Evolutionary conservation across 2,888 invertebrate genomes (phyloP).

Genomic region (Folsomia candida): DNA sequence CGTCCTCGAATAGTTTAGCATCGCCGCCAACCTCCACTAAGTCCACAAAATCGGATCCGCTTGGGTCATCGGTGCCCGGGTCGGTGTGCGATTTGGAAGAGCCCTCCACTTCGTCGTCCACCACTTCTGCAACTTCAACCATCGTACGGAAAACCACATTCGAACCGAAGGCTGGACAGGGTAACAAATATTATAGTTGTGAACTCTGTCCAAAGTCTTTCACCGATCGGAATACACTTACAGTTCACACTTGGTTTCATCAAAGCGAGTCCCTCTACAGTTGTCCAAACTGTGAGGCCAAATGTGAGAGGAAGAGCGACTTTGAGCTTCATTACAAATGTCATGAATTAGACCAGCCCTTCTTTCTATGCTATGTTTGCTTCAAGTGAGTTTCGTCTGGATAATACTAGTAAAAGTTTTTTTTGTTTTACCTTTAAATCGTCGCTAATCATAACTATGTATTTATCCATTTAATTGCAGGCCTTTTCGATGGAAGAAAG

Average conservation of each 20-base stretch:
- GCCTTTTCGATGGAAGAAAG: slow-evolving; percentile 18
- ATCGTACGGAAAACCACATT: background rate
- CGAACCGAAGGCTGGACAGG: background rate
- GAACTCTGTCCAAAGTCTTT: background rate
- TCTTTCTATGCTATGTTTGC: slow-evolving; percentile 15
- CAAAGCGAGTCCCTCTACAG: background rate
- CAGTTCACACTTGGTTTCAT: slow-evolving; percentile 10
- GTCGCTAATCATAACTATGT: too few species aligned
- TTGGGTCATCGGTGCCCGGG: too few species aligned
- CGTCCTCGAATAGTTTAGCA: too few species aligned
- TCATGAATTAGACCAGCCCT: background rate
- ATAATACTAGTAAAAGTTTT: too few species aligned
- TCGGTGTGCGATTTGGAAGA: too few species aligned
- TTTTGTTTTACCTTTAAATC: too few species aligned
- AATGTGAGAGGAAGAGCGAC: slow-evolving; percentile 14
- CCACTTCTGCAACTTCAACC: background rate
- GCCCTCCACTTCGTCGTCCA: too few species aligned
- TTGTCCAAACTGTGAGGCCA: slow-evolving; percentile 14
- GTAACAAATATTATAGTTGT: background rate
- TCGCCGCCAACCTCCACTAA: too few species aligned
- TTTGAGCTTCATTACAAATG: slow-evolving; percentile 11
- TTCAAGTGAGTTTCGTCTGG: too few species aligned
- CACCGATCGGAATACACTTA: slow-evolving; percentile 3
- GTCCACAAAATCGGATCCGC: too few species aligned
- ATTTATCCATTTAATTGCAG: too few species aligned